phyloP scores from a whole-genome alignment of 2,113 vertebrate species.

The Ptilonorhynchus violaceus region DNA sequence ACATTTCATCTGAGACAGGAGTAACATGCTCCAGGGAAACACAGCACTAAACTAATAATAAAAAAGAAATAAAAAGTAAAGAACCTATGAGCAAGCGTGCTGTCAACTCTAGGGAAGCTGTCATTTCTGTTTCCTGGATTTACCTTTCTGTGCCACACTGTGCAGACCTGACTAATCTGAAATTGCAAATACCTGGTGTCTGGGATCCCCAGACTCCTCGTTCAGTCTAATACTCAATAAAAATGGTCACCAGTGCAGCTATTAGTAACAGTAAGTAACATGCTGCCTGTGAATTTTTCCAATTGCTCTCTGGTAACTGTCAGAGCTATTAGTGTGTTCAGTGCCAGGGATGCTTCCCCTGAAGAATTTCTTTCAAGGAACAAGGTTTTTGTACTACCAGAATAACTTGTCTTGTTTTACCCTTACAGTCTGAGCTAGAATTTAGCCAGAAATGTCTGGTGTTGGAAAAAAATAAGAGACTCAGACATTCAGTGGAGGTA shows the following conservation, averaged over 20 bases:
- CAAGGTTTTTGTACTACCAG: neutral
- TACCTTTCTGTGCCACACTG: neutral
- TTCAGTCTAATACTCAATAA: conserved; percentile 19
- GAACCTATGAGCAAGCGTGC: neutral
- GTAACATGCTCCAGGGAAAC: neutral
- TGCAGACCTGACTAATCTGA: neutral
- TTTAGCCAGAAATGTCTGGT: neutral
- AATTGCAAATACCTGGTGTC: neutral
- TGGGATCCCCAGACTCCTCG: neutral
- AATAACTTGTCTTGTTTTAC: neutral
- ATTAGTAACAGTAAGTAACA: conserved; percentile 14
- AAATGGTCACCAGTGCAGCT: conserved; percentile 3
- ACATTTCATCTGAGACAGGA: neutral
- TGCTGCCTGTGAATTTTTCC: conserved; percentile 10
- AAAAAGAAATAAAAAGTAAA: neutral
- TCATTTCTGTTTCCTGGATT: neutral
- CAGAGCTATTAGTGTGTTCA: conserved; percentile 34
- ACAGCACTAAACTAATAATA: neutral
- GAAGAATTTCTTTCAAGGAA: conserved; percentile 34
- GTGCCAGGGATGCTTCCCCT: neutral
- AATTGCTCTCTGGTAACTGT: conserved; percentile 21
- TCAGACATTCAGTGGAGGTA: neutral
- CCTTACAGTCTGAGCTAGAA: neutral
- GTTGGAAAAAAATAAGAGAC: neutral
- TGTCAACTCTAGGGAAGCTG: neutral